Percentiles rank a stretch among this genome's conserved stretches.
phyloP scores from a whole-genome alignment of 2,113 vertebrate species.

The Calyptomena viridis region DNA sequence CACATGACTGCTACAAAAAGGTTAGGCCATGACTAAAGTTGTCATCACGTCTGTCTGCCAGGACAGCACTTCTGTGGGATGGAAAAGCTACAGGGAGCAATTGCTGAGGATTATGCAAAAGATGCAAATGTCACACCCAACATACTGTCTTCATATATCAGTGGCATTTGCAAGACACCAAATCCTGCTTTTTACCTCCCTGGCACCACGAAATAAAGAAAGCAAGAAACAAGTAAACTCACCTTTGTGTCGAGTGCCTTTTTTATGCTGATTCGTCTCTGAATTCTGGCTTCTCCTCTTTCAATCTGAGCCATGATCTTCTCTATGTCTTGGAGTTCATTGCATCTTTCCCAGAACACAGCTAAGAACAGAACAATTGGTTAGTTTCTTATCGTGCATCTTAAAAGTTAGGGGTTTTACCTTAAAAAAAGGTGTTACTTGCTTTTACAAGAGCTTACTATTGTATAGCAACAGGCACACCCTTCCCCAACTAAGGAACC shows the following conservation, averaged over 20 bases:
- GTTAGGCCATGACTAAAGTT: too few relatives aligned
- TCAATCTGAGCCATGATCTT: slow-evolving; percentile 99
- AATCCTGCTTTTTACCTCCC: not conserved
- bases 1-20: not conserved
- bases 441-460: not conserved
- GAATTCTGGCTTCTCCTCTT: slow-evolving; percentile 96
- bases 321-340: slow-evolving; percentile 97
- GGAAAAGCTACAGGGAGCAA: not conserved
- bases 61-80: not conserved
- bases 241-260: slow-evolving; percentile 98
- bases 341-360: slow-evolving; percentile 98
- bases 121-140: not conserved
- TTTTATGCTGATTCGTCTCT: slow-evolving; percentile 97
- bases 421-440: not conserved
- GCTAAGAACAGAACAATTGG: slow-evolving; percentile 70
- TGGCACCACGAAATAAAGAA: not conserved
- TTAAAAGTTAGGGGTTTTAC: not conserved
- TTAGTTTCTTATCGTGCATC: not conserved
- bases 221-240: not conserved
- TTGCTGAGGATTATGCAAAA: not conserved
- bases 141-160: accelerated
- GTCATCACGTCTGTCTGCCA: not conserved
- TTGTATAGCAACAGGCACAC: not conserved
- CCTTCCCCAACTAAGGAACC: not conserved
- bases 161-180: accelerated